Evolutionary conservation across 2,113 vertebrate species (phyloP).

Genomic region (Brachyhypopomus occidentalis): DNA sequence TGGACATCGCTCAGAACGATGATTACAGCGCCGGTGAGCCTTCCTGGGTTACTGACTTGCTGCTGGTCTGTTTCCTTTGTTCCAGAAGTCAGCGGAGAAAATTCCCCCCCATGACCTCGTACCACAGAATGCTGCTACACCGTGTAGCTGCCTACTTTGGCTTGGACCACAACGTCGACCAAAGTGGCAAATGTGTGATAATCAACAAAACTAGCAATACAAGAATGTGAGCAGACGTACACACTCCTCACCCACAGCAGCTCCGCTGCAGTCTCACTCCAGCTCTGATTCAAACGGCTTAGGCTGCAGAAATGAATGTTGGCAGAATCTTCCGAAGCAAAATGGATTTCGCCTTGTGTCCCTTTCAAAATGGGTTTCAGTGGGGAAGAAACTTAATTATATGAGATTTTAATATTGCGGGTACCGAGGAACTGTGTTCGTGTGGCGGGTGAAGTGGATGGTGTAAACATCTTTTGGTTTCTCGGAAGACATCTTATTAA

Average conservation of each 20-base stretch:
- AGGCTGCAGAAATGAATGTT: constrained; percentile 33
- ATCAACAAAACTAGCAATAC: constrained; percentile 99
- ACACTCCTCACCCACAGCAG: not conserved
- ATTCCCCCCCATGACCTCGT: constrained; percentile 98
- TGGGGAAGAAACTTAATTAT: constrained; percentile 8
- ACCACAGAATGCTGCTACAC: constrained; percentile 97
- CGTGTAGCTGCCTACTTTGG: constrained; percentile 98
- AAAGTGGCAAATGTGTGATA: constrained; percentile 95
- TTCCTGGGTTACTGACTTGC: not conserved
- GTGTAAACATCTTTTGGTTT: not conserved
- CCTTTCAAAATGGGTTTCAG: constrained; percentile 21
- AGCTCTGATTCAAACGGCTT: constrained; percentile 23
- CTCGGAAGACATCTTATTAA: not conserved
- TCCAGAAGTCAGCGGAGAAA: constrained; percentile 91
- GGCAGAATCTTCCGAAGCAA: constrained; percentile 8
- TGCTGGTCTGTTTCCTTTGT: constrained; percentile 7
- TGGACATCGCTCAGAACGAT: constrained; percentile 2
- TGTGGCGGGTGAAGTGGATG: not conserved
- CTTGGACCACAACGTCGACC: constrained; percentile 98
- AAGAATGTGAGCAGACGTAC: constrained; percentile 87
- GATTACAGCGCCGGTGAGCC: constrained; percentile 4
- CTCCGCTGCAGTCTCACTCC: not conserved
- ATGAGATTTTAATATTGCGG: constrained; percentile 31
- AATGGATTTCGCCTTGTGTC: constrained; percentile 11
- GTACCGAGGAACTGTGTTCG: not conserved